Conservation (phyloP, 2,888 invertebrate species). For the Smittia sp. region DNA sequence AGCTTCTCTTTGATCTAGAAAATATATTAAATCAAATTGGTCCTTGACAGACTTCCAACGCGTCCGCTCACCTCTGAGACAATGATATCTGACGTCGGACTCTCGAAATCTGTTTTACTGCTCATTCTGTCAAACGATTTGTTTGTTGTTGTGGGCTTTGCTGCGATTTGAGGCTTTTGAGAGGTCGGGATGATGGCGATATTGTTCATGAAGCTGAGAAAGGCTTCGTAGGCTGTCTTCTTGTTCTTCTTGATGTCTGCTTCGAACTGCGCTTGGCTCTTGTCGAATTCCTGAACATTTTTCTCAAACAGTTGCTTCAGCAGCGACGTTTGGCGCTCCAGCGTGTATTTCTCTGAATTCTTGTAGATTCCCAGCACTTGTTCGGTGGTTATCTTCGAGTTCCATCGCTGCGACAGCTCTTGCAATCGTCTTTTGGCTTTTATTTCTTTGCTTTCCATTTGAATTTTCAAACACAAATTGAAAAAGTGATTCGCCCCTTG, state of each 20-base stretch:
- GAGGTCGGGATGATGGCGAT: not conserved
- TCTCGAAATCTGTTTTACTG: not conserved
- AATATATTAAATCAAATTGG: not conserved
- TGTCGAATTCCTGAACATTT: not conserved
- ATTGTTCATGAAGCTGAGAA: not conserved
- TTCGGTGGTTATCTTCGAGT: not conserved
- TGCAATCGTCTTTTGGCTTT: not conserved
- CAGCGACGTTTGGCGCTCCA: not conserved
- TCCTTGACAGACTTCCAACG: not conserved
- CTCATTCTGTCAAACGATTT: not conserved
- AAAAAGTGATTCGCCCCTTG: too few species aligned
- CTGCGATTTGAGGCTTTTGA: not conserved
- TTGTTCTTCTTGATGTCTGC: constrained; percentile 10
- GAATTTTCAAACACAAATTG: too few species aligned
- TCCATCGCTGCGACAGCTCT: not conserved
- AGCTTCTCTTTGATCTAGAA: constrained; percentile 41
- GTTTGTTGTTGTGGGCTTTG: constrained; percentile 2
- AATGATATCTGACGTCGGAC: constrained; percentile 23
- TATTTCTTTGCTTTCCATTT: not conserved
- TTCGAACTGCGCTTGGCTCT: not conserved
- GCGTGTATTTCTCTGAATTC: constrained; percentile 6
- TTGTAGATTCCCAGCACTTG: not conserved
- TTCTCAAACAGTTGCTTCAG: not conserved
- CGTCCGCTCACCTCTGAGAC: constrained; percentile 20
- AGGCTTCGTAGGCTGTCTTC: constrained; percentile 5